These are phyloP conservation scores for Neolamprologus sp. DNA, from an alignment of 2,113 vertebrate species.

Conservation along the genomic window DNA sequence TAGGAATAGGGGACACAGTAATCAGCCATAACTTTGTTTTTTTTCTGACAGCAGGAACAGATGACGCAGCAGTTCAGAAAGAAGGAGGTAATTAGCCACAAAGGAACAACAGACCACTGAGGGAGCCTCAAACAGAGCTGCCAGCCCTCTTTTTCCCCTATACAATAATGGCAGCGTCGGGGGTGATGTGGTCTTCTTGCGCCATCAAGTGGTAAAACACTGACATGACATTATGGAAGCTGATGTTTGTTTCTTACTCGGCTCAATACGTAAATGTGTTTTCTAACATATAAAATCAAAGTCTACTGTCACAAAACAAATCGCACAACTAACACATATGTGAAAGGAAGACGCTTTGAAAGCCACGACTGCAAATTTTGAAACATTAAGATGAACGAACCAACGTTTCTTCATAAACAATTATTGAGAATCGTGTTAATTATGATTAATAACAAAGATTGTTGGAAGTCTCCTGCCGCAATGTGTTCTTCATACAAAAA, in stretches of 20 bases:
- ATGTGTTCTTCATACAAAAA: not conserved
- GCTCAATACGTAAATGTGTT: not conserved
- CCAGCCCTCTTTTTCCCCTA: not conserved
- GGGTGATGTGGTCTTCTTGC: slow-evolving; percentile 10
- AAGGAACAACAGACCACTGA: slow-evolving; percentile 16
- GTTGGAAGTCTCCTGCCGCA: not conserved
- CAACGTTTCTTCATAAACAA: not conserved
- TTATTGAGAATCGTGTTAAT: not conserved
- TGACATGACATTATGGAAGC: not conserved
- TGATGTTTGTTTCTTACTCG: not conserved
- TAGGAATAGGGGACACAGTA: not conserved
- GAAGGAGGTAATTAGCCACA: slow-evolving; percentile 28
- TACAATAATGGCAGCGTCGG: not conserved
- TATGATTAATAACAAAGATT: not conserved
- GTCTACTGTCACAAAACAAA: not conserved
- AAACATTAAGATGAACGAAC: not conserved
- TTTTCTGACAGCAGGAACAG: slow-evolving; percentile 17
- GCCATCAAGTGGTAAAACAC: slow-evolving; percentile 41
- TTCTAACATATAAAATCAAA: not conserved
- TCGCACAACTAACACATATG: not conserved
- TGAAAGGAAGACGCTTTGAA: not conserved
- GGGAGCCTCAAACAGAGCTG: not conserved
- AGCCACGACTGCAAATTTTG: not conserved
- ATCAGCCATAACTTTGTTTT: not conserved
- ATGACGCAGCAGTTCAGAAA: slow-evolving; percentile 30